Conservation (phyloP, 1,140 invertebrate species). For the Drosophila arizonae region DNA sequence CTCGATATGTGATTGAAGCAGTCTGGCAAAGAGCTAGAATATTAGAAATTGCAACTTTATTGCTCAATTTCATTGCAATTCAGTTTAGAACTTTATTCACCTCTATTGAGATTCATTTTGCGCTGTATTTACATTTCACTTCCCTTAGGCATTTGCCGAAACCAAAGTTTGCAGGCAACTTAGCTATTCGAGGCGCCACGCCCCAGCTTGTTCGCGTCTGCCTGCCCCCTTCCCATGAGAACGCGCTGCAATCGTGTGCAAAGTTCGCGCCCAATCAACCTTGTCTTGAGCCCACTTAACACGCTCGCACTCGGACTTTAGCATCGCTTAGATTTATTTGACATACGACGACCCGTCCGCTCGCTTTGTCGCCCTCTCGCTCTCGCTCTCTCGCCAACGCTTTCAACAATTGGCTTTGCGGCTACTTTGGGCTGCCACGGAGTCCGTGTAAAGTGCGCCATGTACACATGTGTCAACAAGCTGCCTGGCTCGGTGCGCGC, state of each 20-base stretch:
- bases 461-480: conserved; percentile 52
- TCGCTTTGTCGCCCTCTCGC: background rate
- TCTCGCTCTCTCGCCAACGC: conserved; percentile 25
- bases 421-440: conserved; percentile 57
- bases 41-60: too few relatives aligned
- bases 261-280: conserved; percentile 75
- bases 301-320: conserved; percentile 58
- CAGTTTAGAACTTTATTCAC: background rate
- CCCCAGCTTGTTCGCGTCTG: background rate
- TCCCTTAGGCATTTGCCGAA: conserved; percentile 5
- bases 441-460: conserved; percentile 24
- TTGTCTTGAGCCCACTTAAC: conserved; percentile 77
- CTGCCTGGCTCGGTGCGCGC: background rate
- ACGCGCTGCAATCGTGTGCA: conserved; percentile 33
- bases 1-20: too few relatives aligned
- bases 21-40: too few relatives aligned
- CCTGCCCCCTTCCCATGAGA: background rate
- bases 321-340: conserved; percentile 66
- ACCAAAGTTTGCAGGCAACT: background rate
- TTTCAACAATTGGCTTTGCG: conserved; percentile 79
- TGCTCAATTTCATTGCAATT: background rate
- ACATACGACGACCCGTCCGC: conserved; percentile 10
- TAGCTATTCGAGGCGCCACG: background rate
- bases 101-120: conserved; percentile 8
- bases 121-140: conserved; percentile 51